A percentile compares a stretch with the other conserved stretches of the same genome.
phyloP scores from a whole-genome alignment of 2,797 vertebrate genomes.

The Peromyscus melanophrys region DNA sequence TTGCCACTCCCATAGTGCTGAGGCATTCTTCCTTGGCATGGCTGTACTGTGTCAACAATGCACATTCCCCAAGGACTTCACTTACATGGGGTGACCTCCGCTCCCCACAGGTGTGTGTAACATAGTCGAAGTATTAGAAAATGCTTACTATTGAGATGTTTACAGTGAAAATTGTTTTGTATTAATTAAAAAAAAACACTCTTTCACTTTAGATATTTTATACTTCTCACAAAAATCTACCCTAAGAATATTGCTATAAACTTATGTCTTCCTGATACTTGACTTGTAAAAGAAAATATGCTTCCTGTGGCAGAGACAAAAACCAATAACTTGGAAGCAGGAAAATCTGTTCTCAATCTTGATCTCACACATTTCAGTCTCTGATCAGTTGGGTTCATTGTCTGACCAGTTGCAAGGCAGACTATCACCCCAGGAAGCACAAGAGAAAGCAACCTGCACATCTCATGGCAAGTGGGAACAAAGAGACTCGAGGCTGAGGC shows the following conservation, averaged over 20 bases:
- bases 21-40: background rate
- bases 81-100: background rate
- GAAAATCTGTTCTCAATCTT: background rate
- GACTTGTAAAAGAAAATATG: background rate
- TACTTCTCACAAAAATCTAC: background rate
- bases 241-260: background rate
- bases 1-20: background rate
- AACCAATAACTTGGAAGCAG: background rate
- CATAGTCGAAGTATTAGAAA: constrained; percentile 7
- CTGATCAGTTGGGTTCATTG: background rate
- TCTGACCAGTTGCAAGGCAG: background rate
- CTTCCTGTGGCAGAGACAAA: background rate
- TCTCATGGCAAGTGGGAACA: background rate
- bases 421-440: background rate
- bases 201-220: background rate
- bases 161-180: background rate
- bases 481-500: too few species aligned
- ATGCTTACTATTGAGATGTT: background rate
- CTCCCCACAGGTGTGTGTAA: background rate
- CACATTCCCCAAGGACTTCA: background rate
- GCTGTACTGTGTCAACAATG: background rate
- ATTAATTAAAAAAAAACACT: background rate
- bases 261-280: background rate
- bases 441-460: background rate
- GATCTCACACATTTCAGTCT: background rate